Conservation (phyloP, 2,888 invertebrate species). For the Conistra vaccinii region DNA sequence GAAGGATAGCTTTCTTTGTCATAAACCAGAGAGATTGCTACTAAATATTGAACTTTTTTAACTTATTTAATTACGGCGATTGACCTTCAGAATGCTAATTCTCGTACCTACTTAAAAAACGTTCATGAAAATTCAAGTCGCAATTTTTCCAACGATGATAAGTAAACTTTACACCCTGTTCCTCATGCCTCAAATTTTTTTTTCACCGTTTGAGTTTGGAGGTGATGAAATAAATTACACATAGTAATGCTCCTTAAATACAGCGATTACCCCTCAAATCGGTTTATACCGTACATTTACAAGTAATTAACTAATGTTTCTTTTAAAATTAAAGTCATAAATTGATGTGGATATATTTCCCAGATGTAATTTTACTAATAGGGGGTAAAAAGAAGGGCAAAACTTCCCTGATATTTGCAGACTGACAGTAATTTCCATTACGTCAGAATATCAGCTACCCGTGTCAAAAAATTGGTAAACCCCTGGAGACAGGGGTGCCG, state of each 20-base stretch:
- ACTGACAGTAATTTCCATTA: constrained; percentile 43
- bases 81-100: too few species aligned
- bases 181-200: too few species aligned
- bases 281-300: not conserved
- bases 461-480: constrained; percentile 45
- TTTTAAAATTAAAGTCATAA: not conserved
- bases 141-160: too few species aligned
- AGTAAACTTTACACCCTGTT: too few species aligned
- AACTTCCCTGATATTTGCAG: constrained; percentile 7
- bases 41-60: too few species aligned
- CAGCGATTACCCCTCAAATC: not conserved
- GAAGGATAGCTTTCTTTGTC: too few species aligned
- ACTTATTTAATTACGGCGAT: too few species aligned
- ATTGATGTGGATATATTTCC: not conserved
- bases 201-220: too few species aligned
- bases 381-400: not conserved
- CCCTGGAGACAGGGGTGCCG: constrained; percentile 27
- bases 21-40: too few species aligned
- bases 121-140: too few species aligned
- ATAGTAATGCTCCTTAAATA: not conserved
- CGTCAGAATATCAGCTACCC: constrained; percentile 33
- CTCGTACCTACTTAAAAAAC: too few species aligned
- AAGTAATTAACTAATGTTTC: not conserved
- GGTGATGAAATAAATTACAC: too few species aligned
- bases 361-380: constrained; percentile 12